Evolutionary conservation across 2,888 invertebrate genomes (phyloP), one percentile per base, ranked within the genome.

Genomic region (Dastarcus helophoroides): DNA sequence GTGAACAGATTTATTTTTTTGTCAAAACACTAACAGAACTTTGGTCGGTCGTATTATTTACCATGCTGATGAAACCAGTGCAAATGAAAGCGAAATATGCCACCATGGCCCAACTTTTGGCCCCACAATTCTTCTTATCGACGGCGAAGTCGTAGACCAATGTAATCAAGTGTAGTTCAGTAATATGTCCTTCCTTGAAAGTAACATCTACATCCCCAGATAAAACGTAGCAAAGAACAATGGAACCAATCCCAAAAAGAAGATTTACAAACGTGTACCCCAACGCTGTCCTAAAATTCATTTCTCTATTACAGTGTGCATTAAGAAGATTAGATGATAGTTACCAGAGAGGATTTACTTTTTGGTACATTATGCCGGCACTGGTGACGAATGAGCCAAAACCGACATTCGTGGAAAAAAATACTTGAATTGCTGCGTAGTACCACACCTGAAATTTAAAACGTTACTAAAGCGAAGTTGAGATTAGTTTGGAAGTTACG

Each of bases 261-360:
- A 75, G 53, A 43, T 71, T 76, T 17, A 65, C 58, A 37, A 69
- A 55, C 30, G 69, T 66, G 25, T 72, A 66, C 32, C 69, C 62
- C 9, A 72, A 60, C 19, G 76, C 69, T 29, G 69, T 69, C 74
- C 76, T 76, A 59, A 26, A 68, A 67, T 21, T 28, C 29, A 29
- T 39, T 36, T 36, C 29, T 10, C 10, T n/a, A n/a, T 7, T 19
- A 19, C 19, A 19, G 19, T 19, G 19, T 19, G 19, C 8, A 7
- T 7, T 6, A 8, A 19, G 8, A 19, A 19, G 6, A 19, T 19
- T 8, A 19, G n/a, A n/a, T n/a, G n/a, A n/a, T n/a, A n/a, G n/a
- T 67, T 60, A 76, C 77, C 74, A 74, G 51, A 76, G 65, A 15
- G 76, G 73, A 56, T 75, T 75, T 27, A 68, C 70, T 56, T 76